phyloP scores from a whole-genome alignment of 2,888 invertebrate species.

The Orchesella flavescens region DNA sequence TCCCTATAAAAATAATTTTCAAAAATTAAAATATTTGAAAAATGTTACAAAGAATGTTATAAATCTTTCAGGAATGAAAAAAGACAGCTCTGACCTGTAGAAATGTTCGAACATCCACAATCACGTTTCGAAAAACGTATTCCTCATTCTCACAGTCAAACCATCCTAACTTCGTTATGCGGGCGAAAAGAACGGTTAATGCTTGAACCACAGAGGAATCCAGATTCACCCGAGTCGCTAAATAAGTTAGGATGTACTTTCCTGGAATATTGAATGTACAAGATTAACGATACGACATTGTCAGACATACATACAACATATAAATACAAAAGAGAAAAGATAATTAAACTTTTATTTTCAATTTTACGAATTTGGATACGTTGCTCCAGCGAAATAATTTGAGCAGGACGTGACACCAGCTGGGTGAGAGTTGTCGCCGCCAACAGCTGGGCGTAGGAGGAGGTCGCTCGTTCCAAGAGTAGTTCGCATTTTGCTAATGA shows the following conservation, averaged over 20 bases:
- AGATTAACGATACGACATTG: too few species aligned
- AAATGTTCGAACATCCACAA: conserved; percentile 92
- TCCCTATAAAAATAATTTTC: conserved; percentile 83
- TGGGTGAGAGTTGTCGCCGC: conserved; percentile 97
- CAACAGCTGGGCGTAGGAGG: conserved; percentile 95
- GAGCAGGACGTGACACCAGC: conserved; percentile 86
- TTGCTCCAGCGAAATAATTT: conserved; percentile 87
- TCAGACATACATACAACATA: too few species aligned
- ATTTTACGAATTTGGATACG: conserved; percentile 85
- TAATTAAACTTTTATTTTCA: not conserved
- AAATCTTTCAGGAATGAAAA: too few species aligned
- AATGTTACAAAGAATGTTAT: not conserved
- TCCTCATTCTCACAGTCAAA: conserved; percentile 93
- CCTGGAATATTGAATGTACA: too few species aligned
- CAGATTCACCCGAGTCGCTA: conserved; percentile 92
- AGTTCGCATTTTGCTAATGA: conserved; percentile 96
- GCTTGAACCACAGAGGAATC: conserved; percentile 96
- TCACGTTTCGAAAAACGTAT: conserved; percentile 92
- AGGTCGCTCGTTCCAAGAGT: conserved; percentile 92
- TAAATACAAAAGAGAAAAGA: not conserved
- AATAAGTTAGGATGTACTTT: conserved; percentile 95
- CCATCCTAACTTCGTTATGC: conserved; percentile 98
- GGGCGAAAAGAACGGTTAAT: conserved; percentile 89
- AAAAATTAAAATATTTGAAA: not conserved
- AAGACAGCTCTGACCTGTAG: conserved; percentile 88